Conservation (phyloP, 2,797 vertebrate genomes). For the Antrozous pallidus region DNA sequence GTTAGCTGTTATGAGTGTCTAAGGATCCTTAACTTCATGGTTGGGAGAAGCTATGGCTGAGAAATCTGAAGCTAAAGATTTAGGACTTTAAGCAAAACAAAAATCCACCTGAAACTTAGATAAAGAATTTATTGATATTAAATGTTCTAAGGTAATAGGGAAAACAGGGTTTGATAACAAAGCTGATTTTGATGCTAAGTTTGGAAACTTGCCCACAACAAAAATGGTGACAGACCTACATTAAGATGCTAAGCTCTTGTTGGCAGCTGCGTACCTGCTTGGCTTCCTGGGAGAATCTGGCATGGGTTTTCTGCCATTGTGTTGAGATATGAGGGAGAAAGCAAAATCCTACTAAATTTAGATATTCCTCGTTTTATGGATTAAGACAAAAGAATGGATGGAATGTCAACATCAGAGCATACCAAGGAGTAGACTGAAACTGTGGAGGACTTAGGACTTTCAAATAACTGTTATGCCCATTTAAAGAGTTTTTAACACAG, state of each 20-base stretch:
- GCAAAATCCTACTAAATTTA: constrained; percentile 4
- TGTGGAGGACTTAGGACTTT: constrained; percentile 1
- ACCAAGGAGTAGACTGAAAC: neutral
- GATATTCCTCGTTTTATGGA: neutral
- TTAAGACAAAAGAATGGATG: neutral
- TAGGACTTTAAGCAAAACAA: neutral
- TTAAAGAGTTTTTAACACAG: constrained; percentile 3
- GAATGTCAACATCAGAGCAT: neutral
- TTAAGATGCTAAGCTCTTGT: neutral
- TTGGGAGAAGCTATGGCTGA: neutral
- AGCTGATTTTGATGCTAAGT: neutral
- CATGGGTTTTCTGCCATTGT: constrained; percentile 24
- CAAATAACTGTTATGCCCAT: neutral
- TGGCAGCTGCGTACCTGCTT: neutral
- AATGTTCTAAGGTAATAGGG: neutral
- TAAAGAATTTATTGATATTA: neutral
- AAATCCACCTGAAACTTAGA: neutral
- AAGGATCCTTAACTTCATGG: neutral
- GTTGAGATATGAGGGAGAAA: neutral
- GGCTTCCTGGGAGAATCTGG: neutral
- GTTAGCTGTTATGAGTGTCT: neutral
- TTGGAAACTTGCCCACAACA: neutral
- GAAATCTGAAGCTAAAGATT: neutral
- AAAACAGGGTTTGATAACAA: neutral
- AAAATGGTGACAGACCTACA: neutral